Evolutionary conservation across 2,113 vertebrate genomes (phyloP).

Genomic region (Cygnus atratus): DNA sequence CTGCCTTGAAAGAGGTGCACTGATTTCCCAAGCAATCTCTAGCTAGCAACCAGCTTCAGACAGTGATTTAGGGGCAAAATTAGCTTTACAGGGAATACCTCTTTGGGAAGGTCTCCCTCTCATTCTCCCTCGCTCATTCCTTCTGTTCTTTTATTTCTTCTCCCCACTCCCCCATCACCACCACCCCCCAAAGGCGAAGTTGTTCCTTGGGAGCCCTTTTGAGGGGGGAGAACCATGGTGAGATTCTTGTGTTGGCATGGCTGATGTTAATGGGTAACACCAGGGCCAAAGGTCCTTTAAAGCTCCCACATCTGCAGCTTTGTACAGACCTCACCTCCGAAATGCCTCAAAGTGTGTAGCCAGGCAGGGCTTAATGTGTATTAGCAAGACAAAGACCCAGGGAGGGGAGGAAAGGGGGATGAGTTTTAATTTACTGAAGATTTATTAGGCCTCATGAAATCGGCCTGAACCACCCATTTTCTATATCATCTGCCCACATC

Average conservation of each 20-base stretch:
- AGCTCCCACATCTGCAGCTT: conserved; percentile 83
- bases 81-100: conserved; percentile 59
- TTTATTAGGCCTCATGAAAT: conserved; percentile 86
- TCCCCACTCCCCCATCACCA: too few relatives aligned
- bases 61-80: conserved; percentile 61
- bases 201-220: conserved; percentile 62
- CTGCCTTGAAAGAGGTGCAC: conserved; percentile 27
- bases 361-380: conserved; percentile 80
- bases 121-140: conserved; percentile 45
- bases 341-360: conserved; percentile 82
- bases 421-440: conserved; percentile 84
- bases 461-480: conserved; percentile 78
- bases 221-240: conserved; percentile 52
- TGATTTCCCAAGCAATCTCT: conserved; percentile 39
- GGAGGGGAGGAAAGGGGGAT: conserved; percentile 71
- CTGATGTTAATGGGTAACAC: conserved; percentile 73
- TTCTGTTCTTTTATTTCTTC: conserved; percentile 32
- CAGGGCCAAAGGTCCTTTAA: conserved; percentile 75
- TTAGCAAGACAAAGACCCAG: conserved; percentile 82
- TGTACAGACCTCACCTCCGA: conserved; percentile 76
- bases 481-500: conserved; percentile 76
- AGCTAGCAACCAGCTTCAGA: conserved; percentile 19
- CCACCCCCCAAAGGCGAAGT: conserved; percentile 37
- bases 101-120: conserved; percentile 53
- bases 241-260: conserved; percentile 68